Conservation (phyloP, 2,113 vertebrate species). For the Anguilla japonica region DNA sequence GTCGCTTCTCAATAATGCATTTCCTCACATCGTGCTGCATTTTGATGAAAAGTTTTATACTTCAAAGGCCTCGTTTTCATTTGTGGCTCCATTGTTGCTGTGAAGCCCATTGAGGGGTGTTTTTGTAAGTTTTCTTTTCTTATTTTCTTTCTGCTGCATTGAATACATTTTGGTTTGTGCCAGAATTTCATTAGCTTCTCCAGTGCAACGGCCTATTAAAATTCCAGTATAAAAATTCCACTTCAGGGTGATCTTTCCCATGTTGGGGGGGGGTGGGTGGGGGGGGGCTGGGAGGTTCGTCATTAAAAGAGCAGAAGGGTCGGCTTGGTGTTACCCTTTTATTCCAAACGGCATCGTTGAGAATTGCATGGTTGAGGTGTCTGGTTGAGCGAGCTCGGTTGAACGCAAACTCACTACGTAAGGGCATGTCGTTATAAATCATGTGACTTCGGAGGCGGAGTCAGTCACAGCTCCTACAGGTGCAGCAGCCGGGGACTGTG, state of each 20-base stretch:
- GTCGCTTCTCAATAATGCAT: background rate
- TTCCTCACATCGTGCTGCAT: background rate
- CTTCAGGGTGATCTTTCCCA: background rate
- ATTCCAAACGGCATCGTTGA: background rate
- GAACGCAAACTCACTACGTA: too few relatives aligned
- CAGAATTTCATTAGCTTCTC: conserved; percentile 1
- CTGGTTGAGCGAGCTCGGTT: background rate
- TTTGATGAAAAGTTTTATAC: background rate
- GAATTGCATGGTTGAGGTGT: background rate
- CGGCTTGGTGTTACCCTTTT: background rate
- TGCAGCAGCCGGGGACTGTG: background rate
- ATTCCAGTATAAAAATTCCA: background rate
- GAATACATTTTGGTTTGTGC: conserved; percentile 2
- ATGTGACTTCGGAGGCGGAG: background rate
- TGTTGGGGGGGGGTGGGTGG: background rate
- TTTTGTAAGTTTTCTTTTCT: background rate
- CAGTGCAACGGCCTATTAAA: background rate
- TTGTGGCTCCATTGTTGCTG: background rate
- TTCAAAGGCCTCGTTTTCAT: background rate
- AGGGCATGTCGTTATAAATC: too few relatives aligned
- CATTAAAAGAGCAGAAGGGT: background rate
- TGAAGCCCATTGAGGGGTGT: background rate
- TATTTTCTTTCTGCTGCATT: background rate
- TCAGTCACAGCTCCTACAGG: background rate
- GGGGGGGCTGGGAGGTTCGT: background rate